Evolutionary conservation across 2,797 vertebrate species (phyloP).

Genomic region (Channallabes apus): DNA sequence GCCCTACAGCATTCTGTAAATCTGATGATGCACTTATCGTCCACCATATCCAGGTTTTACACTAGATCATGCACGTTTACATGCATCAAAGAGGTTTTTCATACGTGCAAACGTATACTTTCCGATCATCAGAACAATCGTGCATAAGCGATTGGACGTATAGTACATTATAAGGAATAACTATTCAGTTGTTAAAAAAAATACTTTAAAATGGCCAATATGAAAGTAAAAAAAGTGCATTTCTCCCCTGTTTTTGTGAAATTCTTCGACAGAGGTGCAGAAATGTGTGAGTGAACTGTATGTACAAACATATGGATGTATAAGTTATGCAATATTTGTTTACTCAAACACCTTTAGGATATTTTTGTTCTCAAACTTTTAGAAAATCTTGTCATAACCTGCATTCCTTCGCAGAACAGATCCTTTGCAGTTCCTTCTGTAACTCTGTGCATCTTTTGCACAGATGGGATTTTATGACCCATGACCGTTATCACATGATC

Average conservation of each 20-base stretch:
- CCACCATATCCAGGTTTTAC: conserved; percentile 8
- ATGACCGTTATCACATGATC: conserved; percentile 21
- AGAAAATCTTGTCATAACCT: neutral
- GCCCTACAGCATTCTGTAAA: conserved; percentile 39
- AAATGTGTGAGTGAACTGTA: neutral
- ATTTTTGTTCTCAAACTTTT: conserved; percentile 15
- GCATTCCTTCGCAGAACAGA: neutral
- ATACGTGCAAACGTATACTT: neutral
- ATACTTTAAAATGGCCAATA: neutral
- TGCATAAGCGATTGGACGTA: no score
- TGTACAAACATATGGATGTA: neutral
- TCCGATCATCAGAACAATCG: neutral
- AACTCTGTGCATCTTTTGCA: neutral
- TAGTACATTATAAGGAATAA: neutral
- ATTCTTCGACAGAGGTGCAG: neutral
- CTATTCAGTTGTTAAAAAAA: neutral
- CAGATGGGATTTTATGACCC: conserved; percentile 27
- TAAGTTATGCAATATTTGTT: conserved; percentile 25
- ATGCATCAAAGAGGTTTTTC: neutral
- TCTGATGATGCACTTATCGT: conserved; percentile 44
- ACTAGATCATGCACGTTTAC: neutral
- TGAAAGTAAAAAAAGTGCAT: neutral
- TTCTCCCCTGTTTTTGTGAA: neutral
- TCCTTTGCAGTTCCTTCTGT: conserved; percentile 9
- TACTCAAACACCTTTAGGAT: conserved; percentile 20